These are phyloP conservation scores for Hemicentrotus pulcherrimus DNA, from an alignment of 35 echinoderm and acorn worm species.

Conservation along the genomic window DNA sequence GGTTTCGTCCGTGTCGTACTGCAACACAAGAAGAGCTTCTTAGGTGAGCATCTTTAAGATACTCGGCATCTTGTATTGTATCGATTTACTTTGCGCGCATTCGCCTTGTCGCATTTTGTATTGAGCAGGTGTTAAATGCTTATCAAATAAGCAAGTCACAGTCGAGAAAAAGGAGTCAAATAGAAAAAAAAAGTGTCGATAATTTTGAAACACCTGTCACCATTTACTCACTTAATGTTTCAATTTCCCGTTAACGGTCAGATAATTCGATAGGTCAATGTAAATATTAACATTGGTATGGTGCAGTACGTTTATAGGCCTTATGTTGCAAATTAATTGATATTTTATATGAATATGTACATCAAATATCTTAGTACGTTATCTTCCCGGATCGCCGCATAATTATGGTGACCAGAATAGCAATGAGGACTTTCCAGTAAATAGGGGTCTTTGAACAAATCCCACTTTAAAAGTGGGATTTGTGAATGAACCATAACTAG, in stretches of 20 bases:
- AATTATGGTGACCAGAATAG: too few relatives aligned
- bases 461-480: too few relatives aligned
- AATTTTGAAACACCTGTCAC: background rate
- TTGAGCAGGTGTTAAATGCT: background rate
- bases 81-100: background rate
- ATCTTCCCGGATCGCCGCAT: too few relatives aligned
- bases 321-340: too few relatives aligned
- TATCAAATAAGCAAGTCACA: background rate
- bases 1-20: constrained; percentile 30
- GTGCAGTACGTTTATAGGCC: too few relatives aligned
- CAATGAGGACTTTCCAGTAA: too few relatives aligned
- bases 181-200: background rate
- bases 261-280: background rate
- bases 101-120: background rate
- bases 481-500: too few relatives aligned
- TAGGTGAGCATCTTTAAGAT: background rate
- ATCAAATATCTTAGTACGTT: too few relatives aligned
- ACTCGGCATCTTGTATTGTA: background rate
- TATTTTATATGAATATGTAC: too few relatives aligned
- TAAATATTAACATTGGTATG: background rate
- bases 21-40: constrained; percentile 29
- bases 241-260: background rate
- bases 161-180: background rate
- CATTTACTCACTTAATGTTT: too few relatives aligned
- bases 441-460: too few relatives aligned